A percentile compares a stretch with the other conserved stretches of the same genome.
These are phyloP conservation scores for Eurypyga helias DNA, from an alignment of 2,113 vertebrate genomes.

Conservation along the genomic window DNA sequence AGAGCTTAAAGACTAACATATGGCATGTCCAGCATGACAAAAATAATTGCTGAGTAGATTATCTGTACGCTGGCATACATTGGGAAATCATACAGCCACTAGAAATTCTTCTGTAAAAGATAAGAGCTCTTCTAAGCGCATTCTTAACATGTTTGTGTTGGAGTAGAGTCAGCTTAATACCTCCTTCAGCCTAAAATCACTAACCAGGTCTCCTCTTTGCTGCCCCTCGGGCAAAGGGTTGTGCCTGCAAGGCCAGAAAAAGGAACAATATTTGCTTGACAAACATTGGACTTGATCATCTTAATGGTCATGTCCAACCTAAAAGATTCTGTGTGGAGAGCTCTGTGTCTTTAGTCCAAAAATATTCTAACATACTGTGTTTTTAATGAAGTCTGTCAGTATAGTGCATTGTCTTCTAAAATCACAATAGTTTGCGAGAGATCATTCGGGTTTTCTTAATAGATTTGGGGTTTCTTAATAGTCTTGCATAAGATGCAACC, in stretches of 20 bases:
- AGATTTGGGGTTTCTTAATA: too few relatives aligned
- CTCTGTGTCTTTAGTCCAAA: background rate
- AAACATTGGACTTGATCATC: background rate
- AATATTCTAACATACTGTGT: background rate
- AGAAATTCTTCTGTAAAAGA: background rate
- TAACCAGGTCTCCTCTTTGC: background rate
- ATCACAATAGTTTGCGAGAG: background rate
- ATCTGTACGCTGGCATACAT: background rate
- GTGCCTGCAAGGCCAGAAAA: background rate
- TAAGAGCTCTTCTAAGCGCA: background rate
- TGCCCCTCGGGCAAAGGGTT: background rate
- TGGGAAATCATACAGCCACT: background rate
- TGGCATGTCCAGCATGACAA: fast-evolving
- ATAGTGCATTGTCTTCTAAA: background rate
- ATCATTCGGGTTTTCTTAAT: background rate
- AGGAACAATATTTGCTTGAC: background rate
- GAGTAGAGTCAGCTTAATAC: background rate
- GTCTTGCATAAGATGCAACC: background rate
- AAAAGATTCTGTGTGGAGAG: background rate
- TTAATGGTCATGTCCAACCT: too few relatives aligned
- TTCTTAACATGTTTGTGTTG: background rate
- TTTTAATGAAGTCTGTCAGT: background rate
- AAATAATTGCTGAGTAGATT: background rate
- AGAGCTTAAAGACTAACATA: background rate
- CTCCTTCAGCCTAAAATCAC: background rate